Evolutionary conservation across 2,113 vertebrate species (phyloP).

Genomic region (Pygoscelis antarcticus): DNA sequence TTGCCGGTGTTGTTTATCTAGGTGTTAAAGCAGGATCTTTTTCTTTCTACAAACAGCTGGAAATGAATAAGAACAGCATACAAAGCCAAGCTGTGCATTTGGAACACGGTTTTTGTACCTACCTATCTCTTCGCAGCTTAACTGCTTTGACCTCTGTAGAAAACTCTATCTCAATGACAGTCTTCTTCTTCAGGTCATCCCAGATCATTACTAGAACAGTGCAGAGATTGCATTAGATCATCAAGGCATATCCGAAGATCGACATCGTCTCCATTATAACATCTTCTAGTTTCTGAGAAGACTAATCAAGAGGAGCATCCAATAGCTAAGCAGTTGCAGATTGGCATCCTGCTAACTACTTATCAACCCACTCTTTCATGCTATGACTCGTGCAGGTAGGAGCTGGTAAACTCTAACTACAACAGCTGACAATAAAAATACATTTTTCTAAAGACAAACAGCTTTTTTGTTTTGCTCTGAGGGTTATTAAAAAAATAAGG

Average conservation of each 20-base stretch:
- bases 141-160: conserved; percentile 98
- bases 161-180: conserved; percentile 98
- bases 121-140: conserved; percentile 95
- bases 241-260: neutral
- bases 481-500: neutral
- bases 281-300: neutral
- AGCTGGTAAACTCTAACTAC: neutral
- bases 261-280: neutral
- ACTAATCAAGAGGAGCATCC: neutral
- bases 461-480: neutral
- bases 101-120: neutral
- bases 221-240: neutral
- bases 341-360: neutral
- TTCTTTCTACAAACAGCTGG: neutral
- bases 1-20: neutral
- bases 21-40: neutral
- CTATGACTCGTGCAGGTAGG: neutral
- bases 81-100: neutral
- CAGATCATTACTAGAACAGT: conserved; percentile 93
- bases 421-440: neutral
- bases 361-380: neutral
- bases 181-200: conserved; percentile 99
- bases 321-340: neutral
- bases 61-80: neutral
- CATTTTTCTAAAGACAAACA: neutral